Conservation (phyloP, 2,113 vertebrate species). For the Eolophus roseicapilla region DNA sequence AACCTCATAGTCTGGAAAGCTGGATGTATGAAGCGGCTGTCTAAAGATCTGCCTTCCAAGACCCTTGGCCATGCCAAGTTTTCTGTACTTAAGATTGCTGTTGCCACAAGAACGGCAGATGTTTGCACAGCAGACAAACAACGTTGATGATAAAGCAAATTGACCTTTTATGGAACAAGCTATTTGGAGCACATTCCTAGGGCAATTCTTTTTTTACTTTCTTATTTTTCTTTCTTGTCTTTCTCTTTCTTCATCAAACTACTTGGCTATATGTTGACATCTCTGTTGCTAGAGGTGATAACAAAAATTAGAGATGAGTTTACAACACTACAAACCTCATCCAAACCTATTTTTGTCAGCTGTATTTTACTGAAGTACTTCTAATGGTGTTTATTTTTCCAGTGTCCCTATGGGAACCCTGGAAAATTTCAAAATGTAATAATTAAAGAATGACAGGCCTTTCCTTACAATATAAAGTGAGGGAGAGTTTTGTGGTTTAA, state of each 20-base stretch:
- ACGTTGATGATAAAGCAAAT: slow-evolving; percentile 29
- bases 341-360: neutral
- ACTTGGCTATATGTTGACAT: neutral
- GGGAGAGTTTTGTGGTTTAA: slow-evolving; percentile 53
- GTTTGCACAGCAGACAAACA: slow-evolving; percentile 51
- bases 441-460: slow-evolving; percentile 48
- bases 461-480: slow-evolving; percentile 34
- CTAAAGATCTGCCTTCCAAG: slow-evolving; percentile 9
- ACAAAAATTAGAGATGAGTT: neutral
- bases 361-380: slow-evolving; percentile 15
- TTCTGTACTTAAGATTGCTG: neutral
- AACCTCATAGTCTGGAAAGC: neutral
- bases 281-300: neutral
- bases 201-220: neutral
- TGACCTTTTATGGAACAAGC: slow-evolving; percentile 24
- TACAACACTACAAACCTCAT: neutral
- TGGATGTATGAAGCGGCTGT: neutral
- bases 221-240: neutral
- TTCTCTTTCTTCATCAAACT: neutral
- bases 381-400: slow-evolving; percentile 46
- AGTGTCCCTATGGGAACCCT: slow-evolving; percentile 53
- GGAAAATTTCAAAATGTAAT: slow-evolving; percentile 45
- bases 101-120: slow-evolving; percentile 44
- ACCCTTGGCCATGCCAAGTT: neutral
- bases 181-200: slow-evolving; percentile 9